Conservation (phyloP, 2,888 invertebrate species). For the Drosophila mulleri region DNA sequence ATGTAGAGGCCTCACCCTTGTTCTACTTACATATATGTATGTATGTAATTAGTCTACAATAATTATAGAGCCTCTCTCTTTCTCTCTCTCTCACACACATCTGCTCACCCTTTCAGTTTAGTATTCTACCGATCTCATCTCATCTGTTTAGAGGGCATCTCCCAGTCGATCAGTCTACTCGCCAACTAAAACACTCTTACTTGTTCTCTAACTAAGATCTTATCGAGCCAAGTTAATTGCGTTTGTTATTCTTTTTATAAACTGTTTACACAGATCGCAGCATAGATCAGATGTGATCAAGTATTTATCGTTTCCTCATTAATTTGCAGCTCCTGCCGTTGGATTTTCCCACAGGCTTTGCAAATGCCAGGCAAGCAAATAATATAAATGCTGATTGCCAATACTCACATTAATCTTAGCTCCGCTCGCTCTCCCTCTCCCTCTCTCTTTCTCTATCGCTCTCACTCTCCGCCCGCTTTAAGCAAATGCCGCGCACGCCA, state of each 20-base stretch:
- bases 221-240: conserved; percentile 17
- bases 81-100: background rate
- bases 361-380: conserved; percentile 70
- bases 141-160: background rate
- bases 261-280: conserved; percentile 21
- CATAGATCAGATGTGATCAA: conserved; percentile 12
- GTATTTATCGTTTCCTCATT: conserved; percentile 25
- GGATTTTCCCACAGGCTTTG: conserved; percentile 30
- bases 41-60: no score
- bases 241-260: conserved; percentile 23
- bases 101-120: background rate
- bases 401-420: conserved; percentile 72
- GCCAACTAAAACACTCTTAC: background rate
- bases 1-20: no score
- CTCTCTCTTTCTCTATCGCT: background rate
- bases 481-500: conserved; percentile 76
- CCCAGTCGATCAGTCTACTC: background rate
- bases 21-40: no score
- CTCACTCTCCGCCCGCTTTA: conserved; percentile 12
- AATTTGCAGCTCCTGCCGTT: conserved; percentile 19
- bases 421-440: background rate
- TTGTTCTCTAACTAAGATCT: conserved; percentile 26
- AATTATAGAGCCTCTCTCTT: no score
- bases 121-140: background rate
- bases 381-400: conserved; percentile 77